phyloP scores from a whole-genome alignment of 2,888 invertebrate species.

The Stenurella melanura region DNA sequence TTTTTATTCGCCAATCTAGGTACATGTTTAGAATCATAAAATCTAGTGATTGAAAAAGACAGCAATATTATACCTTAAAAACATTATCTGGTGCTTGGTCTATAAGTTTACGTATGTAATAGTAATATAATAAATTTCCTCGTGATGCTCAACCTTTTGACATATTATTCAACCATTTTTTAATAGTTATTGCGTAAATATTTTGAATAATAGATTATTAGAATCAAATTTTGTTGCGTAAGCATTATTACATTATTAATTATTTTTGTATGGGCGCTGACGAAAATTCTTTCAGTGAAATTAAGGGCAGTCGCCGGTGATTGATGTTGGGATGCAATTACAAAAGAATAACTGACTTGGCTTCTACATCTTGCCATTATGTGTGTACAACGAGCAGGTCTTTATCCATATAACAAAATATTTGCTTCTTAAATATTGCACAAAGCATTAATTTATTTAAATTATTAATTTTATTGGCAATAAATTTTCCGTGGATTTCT shows the following conservation, averaged over 20 bases:
- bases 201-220: constrained; percentile 11
- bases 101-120: background rate
- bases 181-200: constrained; percentile 25
- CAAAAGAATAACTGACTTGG: too few species aligned
- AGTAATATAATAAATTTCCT: constrained; percentile 17
- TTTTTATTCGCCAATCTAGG: too few species aligned
- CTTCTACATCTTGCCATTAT: too few species aligned
- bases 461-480: background rate
- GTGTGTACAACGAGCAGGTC: too few species aligned
- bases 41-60: too few species aligned
- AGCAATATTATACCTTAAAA: too few species aligned
- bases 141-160: constrained; percentile 31
- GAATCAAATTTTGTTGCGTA: constrained; percentile 29
- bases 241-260: constrained; percentile 17
- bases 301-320: too few species aligned
- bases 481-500: background rate
- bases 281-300: background rate
- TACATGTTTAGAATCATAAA: too few species aligned
- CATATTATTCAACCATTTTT: constrained; percentile 29
- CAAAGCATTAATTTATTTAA: background rate
- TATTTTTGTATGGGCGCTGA: background rate
- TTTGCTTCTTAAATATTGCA: background rate
- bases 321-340: too few species aligned
- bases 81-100: too few species aligned
- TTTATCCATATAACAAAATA: too few species aligned